Conservation (phyloP, 2,888 invertebrate species). For the Leistus spinibarbis region DNA sequence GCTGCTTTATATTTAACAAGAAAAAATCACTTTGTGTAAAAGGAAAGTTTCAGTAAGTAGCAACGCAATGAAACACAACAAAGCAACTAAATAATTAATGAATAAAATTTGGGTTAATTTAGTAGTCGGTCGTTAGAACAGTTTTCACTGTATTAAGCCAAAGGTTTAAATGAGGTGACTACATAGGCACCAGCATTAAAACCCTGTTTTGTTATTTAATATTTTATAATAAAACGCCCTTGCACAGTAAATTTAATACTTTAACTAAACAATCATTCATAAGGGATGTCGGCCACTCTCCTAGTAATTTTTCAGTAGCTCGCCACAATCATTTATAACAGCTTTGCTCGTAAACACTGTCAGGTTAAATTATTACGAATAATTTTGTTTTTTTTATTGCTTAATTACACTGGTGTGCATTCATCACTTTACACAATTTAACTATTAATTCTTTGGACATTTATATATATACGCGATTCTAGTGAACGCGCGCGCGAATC, state of each 20-base stretch:
- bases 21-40: neutral
- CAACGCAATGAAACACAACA: neutral
- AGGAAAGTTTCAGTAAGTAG: neutral
- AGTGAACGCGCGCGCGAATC: neutral
- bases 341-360: constrained; percentile 25
- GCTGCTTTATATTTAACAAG: neutral
- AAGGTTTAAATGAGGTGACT: neutral
- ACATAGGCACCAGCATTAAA: neutral
- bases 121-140: neutral
- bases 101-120: neutral
- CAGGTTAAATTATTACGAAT: constrained; percentile 36
- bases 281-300: neutral
- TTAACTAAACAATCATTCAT: constrained; percentile 20
- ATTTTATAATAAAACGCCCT: constrained; percentile 31
- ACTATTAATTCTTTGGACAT: constrained; percentile 29
- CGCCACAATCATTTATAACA: constrained; percentile 26
- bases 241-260: constrained; percentile 17
- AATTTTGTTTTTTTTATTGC: constrained; percentile 36
- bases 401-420: constrained; percentile 34
- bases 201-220: neutral
- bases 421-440: constrained; percentile 30
- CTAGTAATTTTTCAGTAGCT: constrained; percentile 15
- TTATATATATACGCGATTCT: constrained; percentile 20
- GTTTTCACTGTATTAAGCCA: neutral
- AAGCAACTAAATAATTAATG: neutral